These are phyloP conservation scores for Cassiopea xamachana DNA, from an alignment of 30 jellyfish, hydroid and myxozoan species.

Conservation along the genomic window DNA sequence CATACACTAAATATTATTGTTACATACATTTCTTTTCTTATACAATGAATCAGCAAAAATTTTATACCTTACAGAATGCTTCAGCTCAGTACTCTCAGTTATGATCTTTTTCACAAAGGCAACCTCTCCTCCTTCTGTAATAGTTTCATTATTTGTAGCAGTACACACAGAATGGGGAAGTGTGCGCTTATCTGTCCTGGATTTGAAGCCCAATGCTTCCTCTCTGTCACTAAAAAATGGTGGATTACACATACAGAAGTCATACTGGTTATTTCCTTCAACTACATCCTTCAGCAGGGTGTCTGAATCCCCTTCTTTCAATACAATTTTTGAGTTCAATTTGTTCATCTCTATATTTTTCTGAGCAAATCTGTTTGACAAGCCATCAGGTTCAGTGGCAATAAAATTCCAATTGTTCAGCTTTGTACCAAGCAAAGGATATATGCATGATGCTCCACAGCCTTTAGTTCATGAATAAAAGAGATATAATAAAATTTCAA, in stretches of 20 bases:
- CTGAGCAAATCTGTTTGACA: slow-evolving; percentile 68
- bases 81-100: slow-evolving; percentile 73
- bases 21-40: too few relatives aligned
- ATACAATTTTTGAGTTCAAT: not conserved
- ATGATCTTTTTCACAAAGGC: slow-evolving; percentile 83
- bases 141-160: slow-evolving; percentile 82
- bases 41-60: too few relatives aligned
- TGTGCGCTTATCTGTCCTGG: slow-evolving; percentile 87
- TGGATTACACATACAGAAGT: slow-evolving; percentile 95
- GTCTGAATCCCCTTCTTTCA: slow-evolving; percentile 26
- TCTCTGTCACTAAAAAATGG: slow-evolving; percentile 89
- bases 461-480: slow-evolving; percentile 48
- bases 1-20: too few relatives aligned
- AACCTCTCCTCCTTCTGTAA: slow-evolving; percentile 95
- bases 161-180: slow-evolving; percentile 79
- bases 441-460: slow-evolving; percentile 98
- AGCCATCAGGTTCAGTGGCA: slow-evolving; percentile 87
- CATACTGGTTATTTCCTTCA: slow-evolving; percentile 23
- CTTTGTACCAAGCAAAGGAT: slow-evolving; percentile 84
- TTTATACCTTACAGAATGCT: slow-evolving; percentile 70
- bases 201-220: slow-evolving; percentile 53
- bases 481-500: not conserved
- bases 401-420: slow-evolving; percentile 82
- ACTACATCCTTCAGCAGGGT: slow-evolving; percentile 31
- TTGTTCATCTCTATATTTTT: slow-evolving; percentile 76